A percentile compares a stretch with the other conserved stretches of the same genome.
phyloP scores from a whole-genome alignment of 2,113 vertebrate species.

The Mystacornis crossleyi region DNA sequence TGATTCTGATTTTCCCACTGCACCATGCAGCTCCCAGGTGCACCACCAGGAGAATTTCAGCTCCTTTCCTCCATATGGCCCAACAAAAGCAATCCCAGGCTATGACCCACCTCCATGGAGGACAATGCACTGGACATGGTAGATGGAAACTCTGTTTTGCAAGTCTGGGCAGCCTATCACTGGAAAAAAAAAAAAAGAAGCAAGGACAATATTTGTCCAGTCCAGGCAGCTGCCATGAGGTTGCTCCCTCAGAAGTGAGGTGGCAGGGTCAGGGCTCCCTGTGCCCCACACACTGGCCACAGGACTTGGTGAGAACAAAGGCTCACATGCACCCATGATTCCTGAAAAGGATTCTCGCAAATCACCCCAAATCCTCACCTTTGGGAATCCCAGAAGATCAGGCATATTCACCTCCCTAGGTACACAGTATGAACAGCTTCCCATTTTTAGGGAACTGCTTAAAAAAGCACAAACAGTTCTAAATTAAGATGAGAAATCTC shows the following conservation, averaged over 20 bases:
- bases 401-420: neutral
- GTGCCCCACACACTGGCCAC: fast-evolving
- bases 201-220: fast-evolving
- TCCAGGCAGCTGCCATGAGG: neutral
- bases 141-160: neutral
- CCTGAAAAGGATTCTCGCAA: neutral
- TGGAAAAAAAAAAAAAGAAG: neutral
- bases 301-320: fast-evolving
- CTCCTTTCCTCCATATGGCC: neutral
- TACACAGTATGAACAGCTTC: neutral
- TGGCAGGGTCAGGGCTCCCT: neutral
- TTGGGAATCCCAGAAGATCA: fast-evolving
- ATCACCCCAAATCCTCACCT: neutral
- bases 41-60: neutral
- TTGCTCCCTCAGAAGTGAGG: neutral
- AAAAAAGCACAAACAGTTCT: neutral
- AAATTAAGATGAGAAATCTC: neutral
- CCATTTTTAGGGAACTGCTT: neutral
- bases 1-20: neutral
- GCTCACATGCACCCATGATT: fast-evolving
- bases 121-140: neutral
- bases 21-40: neutral
- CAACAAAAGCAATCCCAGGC: neutral
- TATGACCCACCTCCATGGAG: fast-evolving
- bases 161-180: neutral